phyloP scores from a whole-genome alignment of 2,888 invertebrate genomes.

The Salticus scenicus region DNA sequence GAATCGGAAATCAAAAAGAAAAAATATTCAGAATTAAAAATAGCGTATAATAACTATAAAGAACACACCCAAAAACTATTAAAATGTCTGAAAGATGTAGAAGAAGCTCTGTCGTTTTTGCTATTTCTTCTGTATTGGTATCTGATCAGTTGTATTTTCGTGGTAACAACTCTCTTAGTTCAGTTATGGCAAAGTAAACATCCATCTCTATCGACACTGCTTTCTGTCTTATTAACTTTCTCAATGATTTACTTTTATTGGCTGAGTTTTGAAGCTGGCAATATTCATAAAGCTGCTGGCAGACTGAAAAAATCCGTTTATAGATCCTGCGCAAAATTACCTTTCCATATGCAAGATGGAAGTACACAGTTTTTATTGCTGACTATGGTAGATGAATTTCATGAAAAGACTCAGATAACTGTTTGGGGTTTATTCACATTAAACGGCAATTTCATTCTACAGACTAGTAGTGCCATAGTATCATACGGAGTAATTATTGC shows the following conservation, averaged over 20 bases:
- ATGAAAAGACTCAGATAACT: conserved; percentile 8
- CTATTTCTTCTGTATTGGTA: conserved; percentile 22
- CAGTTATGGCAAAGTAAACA: neutral
- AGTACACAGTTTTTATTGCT: conserved; percentile 17
- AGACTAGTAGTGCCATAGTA: conserved; percentile 51
- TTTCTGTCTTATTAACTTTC: neutral
- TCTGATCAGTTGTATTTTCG: conserved; percentile 42
- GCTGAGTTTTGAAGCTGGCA: conserved; percentile 31
- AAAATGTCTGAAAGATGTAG: neutral
- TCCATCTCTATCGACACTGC: neutral
- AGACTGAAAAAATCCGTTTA: conserved; percentile 1
- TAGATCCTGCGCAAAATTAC: conserved; percentile 19
- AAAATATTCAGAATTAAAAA: neutral
- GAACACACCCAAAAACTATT: neutral
- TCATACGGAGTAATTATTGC: conserved; percentile 41
- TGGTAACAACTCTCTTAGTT: conserved; percentile 24
- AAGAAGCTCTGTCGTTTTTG: conserved; percentile 21
- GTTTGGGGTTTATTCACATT: conserved; percentile 26
- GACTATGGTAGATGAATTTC: conserved; percentile 24
- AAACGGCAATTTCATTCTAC: conserved; percentile 41
- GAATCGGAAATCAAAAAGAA: neutral
- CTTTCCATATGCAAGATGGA: neutral
- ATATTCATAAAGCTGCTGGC: conserved; percentile 22
- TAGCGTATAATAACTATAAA: neutral
- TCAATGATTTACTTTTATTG: conserved; percentile 21